Evolutionary conservation across 2,113 vertebrate genomes (phyloP), one percentile per base, ranked within the genome.

Genomic region (Bubalus kerabau): DNA sequence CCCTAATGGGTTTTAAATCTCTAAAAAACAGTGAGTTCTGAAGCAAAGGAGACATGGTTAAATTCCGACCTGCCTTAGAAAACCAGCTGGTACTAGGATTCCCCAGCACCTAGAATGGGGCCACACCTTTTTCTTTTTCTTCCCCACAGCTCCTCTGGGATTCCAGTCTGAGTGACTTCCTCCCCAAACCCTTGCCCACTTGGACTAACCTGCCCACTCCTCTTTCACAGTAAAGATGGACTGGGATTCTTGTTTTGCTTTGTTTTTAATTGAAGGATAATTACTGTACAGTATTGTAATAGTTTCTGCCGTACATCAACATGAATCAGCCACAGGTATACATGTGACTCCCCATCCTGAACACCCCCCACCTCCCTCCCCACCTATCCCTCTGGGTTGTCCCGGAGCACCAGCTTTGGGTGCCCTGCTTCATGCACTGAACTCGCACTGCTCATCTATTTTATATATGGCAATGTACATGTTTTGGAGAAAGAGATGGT

Each of bases 1-100:
- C 91, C 96, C 91, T 50, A 84, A 95, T 94, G 59, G 93, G 48
- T 92, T 98, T 97, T 98, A 96, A 97, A 98, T 98, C 92, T 94
- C 92, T 76, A 59, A 97, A 46, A 94, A 90, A 54, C 28, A 91
- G 56, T 23, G 60, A 67, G 56, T 92, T 92, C 82, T 94, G 82
- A 91, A 36, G 84, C 94, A 90, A 30, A 90, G 46, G 48, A 98
- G 97, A 86, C 88, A 92, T 36, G 11, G 71, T 86, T 60, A 60
- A 97, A 97, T 80, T 87, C 50, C 52, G n/a, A 62, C 93, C 40
- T 78, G 50, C 76, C 62, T 57, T 71, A 52, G 83, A 88, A 97
- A 98, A 59, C 28, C 14, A 74, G 87, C 54, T 28, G 4, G 8
- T 11, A 1, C 3, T 7, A 26, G 14, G 43, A 14, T 62, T 87